Conservation (phyloP, 2,113 vertebrate species). For the Myotis yumanensis region DNA sequence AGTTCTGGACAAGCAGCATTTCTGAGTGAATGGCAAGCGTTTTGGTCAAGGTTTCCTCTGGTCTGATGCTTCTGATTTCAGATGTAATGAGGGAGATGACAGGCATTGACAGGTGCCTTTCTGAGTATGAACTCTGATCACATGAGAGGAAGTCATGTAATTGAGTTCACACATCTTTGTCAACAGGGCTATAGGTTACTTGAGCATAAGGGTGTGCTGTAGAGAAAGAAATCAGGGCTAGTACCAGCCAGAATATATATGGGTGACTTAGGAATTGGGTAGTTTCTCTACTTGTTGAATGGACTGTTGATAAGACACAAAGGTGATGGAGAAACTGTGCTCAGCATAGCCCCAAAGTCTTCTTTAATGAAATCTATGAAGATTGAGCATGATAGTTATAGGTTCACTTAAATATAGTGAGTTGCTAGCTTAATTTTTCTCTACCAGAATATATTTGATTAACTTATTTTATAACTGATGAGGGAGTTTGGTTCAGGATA, state of each 20-base stretch:
- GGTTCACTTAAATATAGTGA: neutral
- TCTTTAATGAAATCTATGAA: neutral
- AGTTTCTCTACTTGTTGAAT: neutral
- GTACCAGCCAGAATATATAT: neutral
- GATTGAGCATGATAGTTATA: neutral
- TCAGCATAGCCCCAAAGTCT: neutral
- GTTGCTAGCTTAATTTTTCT: neutral
- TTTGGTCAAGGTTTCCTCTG: slow-evolving; percentile 57
- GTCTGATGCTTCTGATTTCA: slow-evolving; percentile 32
- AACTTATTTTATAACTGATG: neutral
- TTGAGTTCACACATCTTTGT: slow-evolving; percentile 45
- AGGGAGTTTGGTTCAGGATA: neutral
- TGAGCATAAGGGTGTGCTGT: neutral
- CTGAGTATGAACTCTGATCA: neutral
- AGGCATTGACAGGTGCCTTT: slow-evolving; percentile 51
- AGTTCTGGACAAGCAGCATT: slow-evolving; percentile 45
- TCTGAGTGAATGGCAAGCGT: slow-evolving; percentile 31
- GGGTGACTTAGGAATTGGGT: neutral
- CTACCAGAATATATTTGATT: neutral
- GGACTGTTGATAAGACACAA: neutral
- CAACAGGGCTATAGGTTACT: neutral
- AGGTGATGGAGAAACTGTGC: neutral
- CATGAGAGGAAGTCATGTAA: slow-evolving; percentile 35
- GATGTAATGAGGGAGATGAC: neutral
- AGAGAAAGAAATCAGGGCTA: neutral